phyloP scores from a whole-genome alignment of 2,888 invertebrate genomes.

The Andrena dorsata region DNA sequence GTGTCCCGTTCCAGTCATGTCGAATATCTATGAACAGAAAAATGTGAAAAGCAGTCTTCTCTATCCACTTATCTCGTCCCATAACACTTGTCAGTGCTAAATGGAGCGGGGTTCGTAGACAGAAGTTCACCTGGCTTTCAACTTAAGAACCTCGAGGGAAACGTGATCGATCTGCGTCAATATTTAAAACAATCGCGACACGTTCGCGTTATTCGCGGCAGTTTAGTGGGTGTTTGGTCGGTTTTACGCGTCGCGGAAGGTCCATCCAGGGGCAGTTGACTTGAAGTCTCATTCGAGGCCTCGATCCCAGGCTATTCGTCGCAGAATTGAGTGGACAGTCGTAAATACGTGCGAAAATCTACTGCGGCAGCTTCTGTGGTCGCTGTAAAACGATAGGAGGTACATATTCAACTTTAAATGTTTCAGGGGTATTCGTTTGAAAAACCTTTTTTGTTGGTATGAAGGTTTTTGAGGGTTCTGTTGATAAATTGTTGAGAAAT shows the following conservation, averaged over 20 bases:
- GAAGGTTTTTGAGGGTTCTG: too few species aligned
- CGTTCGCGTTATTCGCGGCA: not conserved
- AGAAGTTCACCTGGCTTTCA: too few species aligned
- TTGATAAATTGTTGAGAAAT: too few species aligned
- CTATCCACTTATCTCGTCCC: too few species aligned
- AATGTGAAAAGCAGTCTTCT: too few species aligned
- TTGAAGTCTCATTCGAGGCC: conserved; percentile 26
- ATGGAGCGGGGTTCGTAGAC: too few species aligned
- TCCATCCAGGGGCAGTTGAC: conserved; percentile 6
- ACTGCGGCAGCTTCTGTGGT: conserved; percentile 79
- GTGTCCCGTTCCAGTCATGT: not conserved
- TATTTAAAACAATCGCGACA: conserved; percentile 21
- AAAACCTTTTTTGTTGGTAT: too few species aligned
- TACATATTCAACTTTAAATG: conserved; percentile 76
- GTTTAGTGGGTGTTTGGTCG: not conserved
- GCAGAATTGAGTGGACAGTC: conserved; percentile 76
- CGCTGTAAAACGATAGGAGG: conserved; percentile 78
- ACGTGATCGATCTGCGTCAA: not conserved
- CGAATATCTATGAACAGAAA: too few species aligned
- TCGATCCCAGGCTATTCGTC: conserved; percentile 19
- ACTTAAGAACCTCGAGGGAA: not conserved
- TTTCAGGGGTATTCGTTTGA: conserved; percentile 31
- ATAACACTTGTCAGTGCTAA: too few species aligned
- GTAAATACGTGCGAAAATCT: conserved; percentile 84
- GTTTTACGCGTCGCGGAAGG: conserved; percentile 2